Conservation (phyloP, 2,797 vertebrate species). For the Cyprinella venusta region DNA sequence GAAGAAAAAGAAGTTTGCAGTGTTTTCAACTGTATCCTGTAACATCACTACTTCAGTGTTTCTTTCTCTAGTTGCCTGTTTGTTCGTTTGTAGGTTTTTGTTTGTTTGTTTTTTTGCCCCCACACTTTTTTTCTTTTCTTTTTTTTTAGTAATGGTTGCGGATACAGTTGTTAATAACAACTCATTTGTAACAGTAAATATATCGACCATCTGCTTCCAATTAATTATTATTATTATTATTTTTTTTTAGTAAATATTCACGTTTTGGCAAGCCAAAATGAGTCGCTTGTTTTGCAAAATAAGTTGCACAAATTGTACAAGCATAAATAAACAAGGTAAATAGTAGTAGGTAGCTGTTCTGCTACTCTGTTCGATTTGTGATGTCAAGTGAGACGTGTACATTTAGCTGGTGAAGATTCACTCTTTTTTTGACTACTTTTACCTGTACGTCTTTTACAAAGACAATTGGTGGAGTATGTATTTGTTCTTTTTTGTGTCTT, state of each 20-base stretch:
- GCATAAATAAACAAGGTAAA: conserved; percentile 85
- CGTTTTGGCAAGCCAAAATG: conserved; percentile 84
- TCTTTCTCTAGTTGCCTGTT: conserved; percentile 77
- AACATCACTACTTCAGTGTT: conserved; percentile 85
- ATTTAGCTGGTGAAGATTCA: conserved; percentile 95
- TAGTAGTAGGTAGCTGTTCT: conserved; percentile 93
- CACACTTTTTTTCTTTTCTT: background rate
- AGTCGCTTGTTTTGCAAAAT: conserved; percentile 80
- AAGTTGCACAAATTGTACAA: conserved; percentile 97
- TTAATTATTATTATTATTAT: conserved; percentile 74
- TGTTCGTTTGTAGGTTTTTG: conserved; percentile 66
- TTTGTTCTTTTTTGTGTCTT: conserved; percentile 74
- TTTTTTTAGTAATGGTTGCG: conserved; percentile 78
- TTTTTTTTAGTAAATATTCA: conserved; percentile 81
- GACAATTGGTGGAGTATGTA: conserved; percentile 99
- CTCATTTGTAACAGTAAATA: conserved; percentile 93
- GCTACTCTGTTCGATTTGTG: conserved; percentile 96
- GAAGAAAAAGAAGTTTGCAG: conserved; percentile 83
- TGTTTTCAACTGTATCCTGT: conserved; percentile 95
- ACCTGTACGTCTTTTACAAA: conserved; percentile 99
- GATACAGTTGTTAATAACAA: conserved; percentile 83
- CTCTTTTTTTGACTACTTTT: conserved; percentile 94
- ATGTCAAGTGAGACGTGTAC: conserved; percentile 98
- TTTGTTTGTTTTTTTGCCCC: conserved; percentile 73
- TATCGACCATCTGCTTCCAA: conserved; percentile 91